Percentiles rank a stretch among this genome's conserved stretches.
These are phyloP conservation scores for Apostichopus japonicus DNA, from an alignment of 35 echinoderm and acorn worm species.

Conservation along the genomic window DNA sequence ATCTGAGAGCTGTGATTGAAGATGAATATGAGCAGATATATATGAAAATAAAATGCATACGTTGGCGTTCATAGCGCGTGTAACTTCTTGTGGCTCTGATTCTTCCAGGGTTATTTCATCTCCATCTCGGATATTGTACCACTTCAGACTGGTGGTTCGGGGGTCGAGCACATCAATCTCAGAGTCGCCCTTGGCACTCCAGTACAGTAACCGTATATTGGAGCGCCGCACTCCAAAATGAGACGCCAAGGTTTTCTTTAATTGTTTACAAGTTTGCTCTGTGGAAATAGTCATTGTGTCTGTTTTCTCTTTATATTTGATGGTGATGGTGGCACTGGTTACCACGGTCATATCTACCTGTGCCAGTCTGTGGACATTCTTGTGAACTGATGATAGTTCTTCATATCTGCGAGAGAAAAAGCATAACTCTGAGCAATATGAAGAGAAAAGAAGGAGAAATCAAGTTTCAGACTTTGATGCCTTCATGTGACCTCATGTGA, in stretches of 20 bases:
- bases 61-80: no score
- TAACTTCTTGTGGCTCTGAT: no score
- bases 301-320: neutral
- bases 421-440: no score
- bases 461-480: no score
- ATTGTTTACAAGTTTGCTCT: neutral
- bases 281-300: neutral
- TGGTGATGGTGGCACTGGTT: neutral
- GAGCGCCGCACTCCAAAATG: neutral
- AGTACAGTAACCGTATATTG: neutral
- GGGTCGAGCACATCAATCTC: neutral
- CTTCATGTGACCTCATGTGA: no score
- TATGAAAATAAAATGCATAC: no score
- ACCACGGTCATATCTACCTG: neutral
- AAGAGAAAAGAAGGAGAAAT: no score
- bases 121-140: slow-evolving; percentile 2
- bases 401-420: neutral
- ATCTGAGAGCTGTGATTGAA: no score
- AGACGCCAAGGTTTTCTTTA: slow-evolving; percentile 28
- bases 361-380: slow-evolving; percentile 45
- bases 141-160: neutral
- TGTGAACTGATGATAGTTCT: slow-evolving; percentile 17
- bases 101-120: neutral
- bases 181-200: neutral
- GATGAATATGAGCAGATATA: no score